phyloP scores from a whole-genome alignment of 2,797 vertebrate genomes.

The Hybognathus amarus region DNA sequence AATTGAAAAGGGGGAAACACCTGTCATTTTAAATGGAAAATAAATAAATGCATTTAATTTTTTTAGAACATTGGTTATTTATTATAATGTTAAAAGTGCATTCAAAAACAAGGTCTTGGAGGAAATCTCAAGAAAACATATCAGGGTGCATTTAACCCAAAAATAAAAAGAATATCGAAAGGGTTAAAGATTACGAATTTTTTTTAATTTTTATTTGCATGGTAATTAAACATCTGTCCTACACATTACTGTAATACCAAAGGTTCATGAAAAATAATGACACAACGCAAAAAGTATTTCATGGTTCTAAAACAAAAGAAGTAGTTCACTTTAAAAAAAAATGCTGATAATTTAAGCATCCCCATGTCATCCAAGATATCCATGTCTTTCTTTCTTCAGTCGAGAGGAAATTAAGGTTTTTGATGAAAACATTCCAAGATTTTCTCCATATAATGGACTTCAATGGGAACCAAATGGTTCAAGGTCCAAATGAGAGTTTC shows the following conservation, averaged over 20 bases:
- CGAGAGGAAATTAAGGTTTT: no score
- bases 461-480: no score
- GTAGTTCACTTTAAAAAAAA: no score
- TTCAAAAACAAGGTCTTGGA: background rate
- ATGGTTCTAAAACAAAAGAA: no score
- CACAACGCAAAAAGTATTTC: background rate
- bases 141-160: background rate
- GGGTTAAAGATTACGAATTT: background rate
- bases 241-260: background rate
- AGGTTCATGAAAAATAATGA: background rate
- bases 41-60: background rate
- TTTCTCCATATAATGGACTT: no score
- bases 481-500: no score
- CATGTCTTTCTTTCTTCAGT: no score
- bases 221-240: background rate
- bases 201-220: background rate
- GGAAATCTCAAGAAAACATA: background rate
- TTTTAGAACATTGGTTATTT: background rate
- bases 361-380: no score
- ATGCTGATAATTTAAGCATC: no score
- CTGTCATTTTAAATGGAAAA: conserved; percentile 20
- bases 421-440: no score
- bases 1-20: conserved; percentile 56
- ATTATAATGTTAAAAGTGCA: background rate
- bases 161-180: background rate